Conservation (phyloP, 2,113 vertebrate species). For the Tyrannus savana region DNA sequence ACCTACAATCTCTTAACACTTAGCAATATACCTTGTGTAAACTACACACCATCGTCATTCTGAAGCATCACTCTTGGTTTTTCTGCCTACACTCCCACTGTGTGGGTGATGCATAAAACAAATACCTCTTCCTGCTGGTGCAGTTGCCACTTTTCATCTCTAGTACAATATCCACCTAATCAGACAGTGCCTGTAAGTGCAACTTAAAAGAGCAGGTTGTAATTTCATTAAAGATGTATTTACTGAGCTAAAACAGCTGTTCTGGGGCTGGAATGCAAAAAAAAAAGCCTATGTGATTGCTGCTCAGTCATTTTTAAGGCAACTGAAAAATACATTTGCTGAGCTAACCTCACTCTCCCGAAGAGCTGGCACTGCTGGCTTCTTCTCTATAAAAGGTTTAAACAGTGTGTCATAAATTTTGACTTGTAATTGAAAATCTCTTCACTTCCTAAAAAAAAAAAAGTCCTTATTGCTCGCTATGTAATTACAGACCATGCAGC, state of each 20-base stretch:
- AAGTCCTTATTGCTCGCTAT: slow-evolving; percentile 68
- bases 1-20: background rate
- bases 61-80: background rate
- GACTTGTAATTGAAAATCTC: slow-evolving; percentile 78
- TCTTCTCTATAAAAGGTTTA: slow-evolving; percentile 70
- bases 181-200: slow-evolving; percentile 39
- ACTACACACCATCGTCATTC: background rate
- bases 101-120: background rate
- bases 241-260: slow-evolving; percentile 77
- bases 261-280: slow-evolving; percentile 43
- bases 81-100: background rate
- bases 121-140: background rate
- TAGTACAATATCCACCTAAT: slow-evolving; percentile 54
- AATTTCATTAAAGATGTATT: slow-evolving; percentile 82
- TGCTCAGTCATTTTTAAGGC: slow-evolving; percentile 52
- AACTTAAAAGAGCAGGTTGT: slow-evolving; percentile 61
- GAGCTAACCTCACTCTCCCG: slow-evolving; percentile 50
- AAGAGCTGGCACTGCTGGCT: slow-evolving; percentile 66
- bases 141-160: slow-evolving; percentile 58
- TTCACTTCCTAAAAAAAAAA: slow-evolving; percentile 64
- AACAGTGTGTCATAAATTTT: slow-evolving; percentile 75
- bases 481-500: slow-evolving; percentile 79
- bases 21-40: background rate
- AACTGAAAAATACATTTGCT: slow-evolving; percentile 59
- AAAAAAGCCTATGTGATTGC: background rate